A percentile compares a stretch with the other conserved stretches of the same genome.
phyloP scores from a whole-genome alignment of 2,113 vertebrate genomes.

The Sprattus sprattus region DNA sequence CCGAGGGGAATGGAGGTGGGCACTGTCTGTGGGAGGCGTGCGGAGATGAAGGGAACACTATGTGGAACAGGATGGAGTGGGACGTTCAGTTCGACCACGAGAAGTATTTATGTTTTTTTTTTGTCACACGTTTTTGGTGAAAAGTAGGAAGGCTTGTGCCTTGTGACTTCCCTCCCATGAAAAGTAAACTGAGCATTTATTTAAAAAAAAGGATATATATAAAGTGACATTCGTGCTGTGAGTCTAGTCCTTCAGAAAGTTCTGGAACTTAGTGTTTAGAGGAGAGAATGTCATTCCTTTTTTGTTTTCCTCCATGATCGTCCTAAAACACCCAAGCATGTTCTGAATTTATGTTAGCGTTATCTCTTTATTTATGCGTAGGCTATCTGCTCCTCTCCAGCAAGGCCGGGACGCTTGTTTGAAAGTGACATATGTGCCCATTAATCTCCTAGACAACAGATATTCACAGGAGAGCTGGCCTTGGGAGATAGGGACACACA shows the following conservation, averaged over 20 bases:
- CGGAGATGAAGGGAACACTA: neutral
- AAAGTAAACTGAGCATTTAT: neutral
- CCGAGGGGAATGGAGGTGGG: neutral
- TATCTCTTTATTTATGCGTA: constrained; percentile 52
- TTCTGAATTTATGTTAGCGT: constrained; percentile 47
- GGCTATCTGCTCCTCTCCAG: constrained; percentile 34
- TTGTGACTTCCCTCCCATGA: neutral
- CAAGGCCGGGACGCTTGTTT: neutral
- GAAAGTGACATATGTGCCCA: constrained; percentile 38
- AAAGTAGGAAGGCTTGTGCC: neutral
- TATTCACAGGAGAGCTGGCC: constrained; percentile 32
- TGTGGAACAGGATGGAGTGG: neutral
- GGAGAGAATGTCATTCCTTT: constrained; percentile 24
- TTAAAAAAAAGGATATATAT: neutral
- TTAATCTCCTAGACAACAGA: constrained; percentile 30
- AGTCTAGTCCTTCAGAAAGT: constrained; percentile 16
- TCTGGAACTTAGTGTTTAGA: neutral
- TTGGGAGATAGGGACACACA: constrained; percentile 38
- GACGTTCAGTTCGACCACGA: neutral
- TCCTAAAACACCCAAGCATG: constrained; percentile 15
- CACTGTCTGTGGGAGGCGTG: neutral
- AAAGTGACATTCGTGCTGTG: constrained; percentile 28
- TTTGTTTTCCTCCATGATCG: constrained; percentile 20
- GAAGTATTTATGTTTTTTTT: neutral
- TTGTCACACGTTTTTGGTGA: neutral